Evolutionary conservation across 2,888 invertebrate species (phyloP).

Genomic region (Protonemura montana): DNA sequence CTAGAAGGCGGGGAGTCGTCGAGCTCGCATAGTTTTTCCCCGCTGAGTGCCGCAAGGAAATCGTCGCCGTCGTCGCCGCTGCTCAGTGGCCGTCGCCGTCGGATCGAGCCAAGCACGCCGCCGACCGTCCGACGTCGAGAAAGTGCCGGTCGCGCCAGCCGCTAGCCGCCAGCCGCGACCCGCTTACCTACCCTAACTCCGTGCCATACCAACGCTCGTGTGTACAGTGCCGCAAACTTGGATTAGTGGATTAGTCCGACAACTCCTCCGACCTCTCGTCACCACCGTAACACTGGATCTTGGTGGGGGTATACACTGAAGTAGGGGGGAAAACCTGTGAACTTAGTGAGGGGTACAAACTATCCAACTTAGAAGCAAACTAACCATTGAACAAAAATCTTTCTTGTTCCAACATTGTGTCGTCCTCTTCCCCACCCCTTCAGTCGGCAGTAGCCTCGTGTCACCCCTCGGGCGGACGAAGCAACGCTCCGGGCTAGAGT

Average conservation of each 20-base stretch:
- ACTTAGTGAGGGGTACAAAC: slow-evolving; percentile 37
- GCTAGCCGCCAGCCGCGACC: background rate
- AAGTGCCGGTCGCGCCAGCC: background rate
- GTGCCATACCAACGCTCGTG: background rate
- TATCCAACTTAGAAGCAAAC: slow-evolving; percentile 34
- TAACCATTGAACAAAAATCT: slow-evolving; percentile 41
- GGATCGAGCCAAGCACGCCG: background rate
- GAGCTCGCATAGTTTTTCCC: slow-evolving; percentile 1
- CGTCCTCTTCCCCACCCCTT: slow-evolving; percentile 32
- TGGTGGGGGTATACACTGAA: slow-evolving; percentile 33
- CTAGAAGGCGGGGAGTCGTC: background rate
- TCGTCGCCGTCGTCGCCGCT: slow-evolving; percentile 49
- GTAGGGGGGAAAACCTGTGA: slow-evolving; percentile 32
- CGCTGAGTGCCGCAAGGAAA: background rate
- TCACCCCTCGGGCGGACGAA: slow-evolving; percentile 21
- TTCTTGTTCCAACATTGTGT: slow-evolving; percentile 36
- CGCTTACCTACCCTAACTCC: background rate
- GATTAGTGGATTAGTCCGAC: background rate
- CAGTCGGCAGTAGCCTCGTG: background rate
- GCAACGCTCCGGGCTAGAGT: background rate
- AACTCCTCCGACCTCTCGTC: background rate
- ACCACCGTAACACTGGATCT: background rate
- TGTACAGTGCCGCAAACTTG: background rate
- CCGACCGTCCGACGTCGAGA: background rate
- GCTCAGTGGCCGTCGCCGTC: slow-evolving; percentile 51